Base-by-base conservation (phyloP, 2,113 vertebrate genomes). In the Vanacampus margaritifer region DNA sequence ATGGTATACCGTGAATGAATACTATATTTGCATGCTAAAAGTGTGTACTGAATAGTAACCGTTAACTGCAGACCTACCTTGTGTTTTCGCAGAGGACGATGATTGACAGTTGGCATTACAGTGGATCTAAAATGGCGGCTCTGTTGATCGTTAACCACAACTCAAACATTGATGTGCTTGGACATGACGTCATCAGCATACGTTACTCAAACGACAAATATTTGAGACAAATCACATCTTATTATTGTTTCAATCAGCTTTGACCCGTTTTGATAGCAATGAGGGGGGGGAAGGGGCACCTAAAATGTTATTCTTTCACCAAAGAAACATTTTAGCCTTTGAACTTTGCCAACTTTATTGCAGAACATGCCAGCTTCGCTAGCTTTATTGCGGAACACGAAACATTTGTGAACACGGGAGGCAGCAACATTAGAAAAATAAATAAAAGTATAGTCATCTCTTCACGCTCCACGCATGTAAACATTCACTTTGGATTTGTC, bases 381-480 rank as follows among this genome's bases (percentile, higher is more conserved):
- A 32, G 26, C 16, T 57, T 57, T 57, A 57, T 57, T 57, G 14
- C 13, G 16, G 28, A 17, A 32, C 54, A 16, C 2, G 13, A 57
- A 32, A 57, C 14, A 1, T 57, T 32, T 32, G 28, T 32, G 26
- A 9, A 57, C 54, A 57, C 13, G 6, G 23, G 26, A 57, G 32
- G 54, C 54, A 17, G 54, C 28, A 57, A 57, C 26, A 7, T 57
- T 57, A 57, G 24, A 57, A 57, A 57, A 57, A 57, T 57, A 57
- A 57, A 57, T 57, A 57, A 57, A 57, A 14, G 6, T 28, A 57
- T 17, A 32, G 17, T 57, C 26, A 28, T 57, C 26, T 17, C 32
- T 57, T 57, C 54, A 57, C 26, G 26, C 54, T 57, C 14, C 54
- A 57, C 28, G 54, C 54, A 57, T 57, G 54, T 57, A 57, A 57